A percentile compares a stretch with the other conserved stretches of the same genome.
Evolutionary conservation across 2,113 vertebrate species (phyloP).

Genomic region (Platycercus adscitus): DNA sequence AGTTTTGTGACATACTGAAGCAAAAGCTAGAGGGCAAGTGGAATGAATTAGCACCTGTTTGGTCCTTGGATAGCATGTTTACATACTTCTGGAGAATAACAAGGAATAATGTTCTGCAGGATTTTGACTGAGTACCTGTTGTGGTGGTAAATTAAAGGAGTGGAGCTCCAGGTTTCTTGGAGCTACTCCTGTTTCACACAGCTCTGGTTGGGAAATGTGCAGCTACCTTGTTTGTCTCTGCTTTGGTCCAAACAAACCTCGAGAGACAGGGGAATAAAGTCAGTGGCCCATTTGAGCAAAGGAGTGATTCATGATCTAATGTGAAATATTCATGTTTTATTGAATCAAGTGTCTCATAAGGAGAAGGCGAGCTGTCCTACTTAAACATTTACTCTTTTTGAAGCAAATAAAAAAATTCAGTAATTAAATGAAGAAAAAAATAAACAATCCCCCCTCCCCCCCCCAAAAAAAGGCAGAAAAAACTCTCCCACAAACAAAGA

Average conservation of each 20-base stretch:
- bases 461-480: not conserved
- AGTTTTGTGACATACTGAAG: not conserved
- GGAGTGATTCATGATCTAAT: not conserved
- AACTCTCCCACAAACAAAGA: accelerated
- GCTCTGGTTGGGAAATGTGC: not conserved
- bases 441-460: not conserved
- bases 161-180: not conserved
- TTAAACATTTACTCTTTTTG: not conserved
- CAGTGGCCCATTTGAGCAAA: not conserved
- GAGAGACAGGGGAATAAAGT: not conserved
- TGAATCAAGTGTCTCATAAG: not conserved
- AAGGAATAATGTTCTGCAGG: not conserved
- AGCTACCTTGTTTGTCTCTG: not conserved
- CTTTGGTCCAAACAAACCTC: not conserved
- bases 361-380: not conserved
- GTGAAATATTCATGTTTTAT: not conserved
- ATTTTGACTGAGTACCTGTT: not conserved
- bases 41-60: not conserved
- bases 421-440: not conserved
- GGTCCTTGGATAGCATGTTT: not conserved
- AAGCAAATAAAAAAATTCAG: not conserved
- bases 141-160: not conserved
- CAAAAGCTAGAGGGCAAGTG: not conserved
- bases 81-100: not conserved
- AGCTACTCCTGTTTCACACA: not conserved